Conservation (phyloP, 2,888 invertebrate genomes). For the Drosophila antonietae region DNA sequence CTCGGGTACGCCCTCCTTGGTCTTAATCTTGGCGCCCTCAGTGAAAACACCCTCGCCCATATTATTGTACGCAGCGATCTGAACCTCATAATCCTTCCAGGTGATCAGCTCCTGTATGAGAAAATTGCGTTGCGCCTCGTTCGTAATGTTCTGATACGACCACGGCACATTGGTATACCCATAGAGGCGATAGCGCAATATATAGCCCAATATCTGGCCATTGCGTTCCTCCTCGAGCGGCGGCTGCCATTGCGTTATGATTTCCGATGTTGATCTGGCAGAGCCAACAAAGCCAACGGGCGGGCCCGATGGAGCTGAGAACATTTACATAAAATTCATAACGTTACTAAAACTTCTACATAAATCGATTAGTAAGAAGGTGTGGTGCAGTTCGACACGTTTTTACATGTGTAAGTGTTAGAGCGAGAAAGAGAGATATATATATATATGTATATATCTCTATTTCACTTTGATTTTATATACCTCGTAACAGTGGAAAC, state of each 20-base stretch:
- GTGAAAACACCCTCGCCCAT: slow-evolving; percentile 98
- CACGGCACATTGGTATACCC: slow-evolving; percentile 97
- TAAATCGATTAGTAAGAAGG: background rate
- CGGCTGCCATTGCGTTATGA: slow-evolving; percentile 98
- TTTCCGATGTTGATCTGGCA: slow-evolving; percentile 96
- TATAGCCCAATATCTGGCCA: slow-evolving; percentile 97
- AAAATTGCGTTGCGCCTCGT: slow-evolving; percentile 95
- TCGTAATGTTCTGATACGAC: slow-evolving; percentile 96
- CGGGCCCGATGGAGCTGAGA: slow-evolving; percentile 96
- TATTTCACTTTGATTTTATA: slow-evolving; percentile 40
- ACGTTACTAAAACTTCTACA: background rate
- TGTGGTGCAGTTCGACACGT: slow-evolving; percentile 10
- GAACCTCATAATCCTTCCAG: slow-evolving; percentile 98
- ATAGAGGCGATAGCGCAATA: slow-evolving; percentile 94
- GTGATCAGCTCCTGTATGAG: slow-evolving; percentile 97
- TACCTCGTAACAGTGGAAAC: slow-evolving; percentile 85
- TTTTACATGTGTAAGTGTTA: background rate
- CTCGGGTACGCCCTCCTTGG: slow-evolving; percentile 97
- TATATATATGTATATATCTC: background rate
- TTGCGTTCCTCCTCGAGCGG: slow-evolving; percentile 97
- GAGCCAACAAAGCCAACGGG: slow-evolving; percentile 97
- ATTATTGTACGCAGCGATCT: slow-evolving; percentile 98
- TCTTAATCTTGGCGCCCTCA: slow-evolving; percentile 95
- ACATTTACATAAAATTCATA: background rate
- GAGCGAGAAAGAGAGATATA: background rate